Conservation (phyloP, 1,140 invertebrate species). For the Latrodectus geometricus region DNA sequence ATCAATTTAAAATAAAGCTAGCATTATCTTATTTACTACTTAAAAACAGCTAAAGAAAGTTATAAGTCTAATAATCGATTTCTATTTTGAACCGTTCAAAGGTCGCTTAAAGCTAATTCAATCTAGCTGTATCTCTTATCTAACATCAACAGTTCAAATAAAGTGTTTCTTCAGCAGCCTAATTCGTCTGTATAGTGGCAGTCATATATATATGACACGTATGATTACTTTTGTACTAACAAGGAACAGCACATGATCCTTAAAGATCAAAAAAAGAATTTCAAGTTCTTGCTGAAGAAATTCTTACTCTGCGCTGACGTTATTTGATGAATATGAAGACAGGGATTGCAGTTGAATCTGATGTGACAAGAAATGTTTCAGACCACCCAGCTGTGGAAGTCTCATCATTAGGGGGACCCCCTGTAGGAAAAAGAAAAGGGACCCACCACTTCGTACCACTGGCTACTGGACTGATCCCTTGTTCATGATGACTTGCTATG, state of each 20-base stretch:
- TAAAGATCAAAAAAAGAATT: constrained; percentile 11
- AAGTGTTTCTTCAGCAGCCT: neutral
- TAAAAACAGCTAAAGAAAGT: too few relatives aligned
- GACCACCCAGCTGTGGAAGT: constrained; percentile 56
- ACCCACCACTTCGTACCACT: constrained; percentile 35
- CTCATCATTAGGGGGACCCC: constrained; percentile 59
- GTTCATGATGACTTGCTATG: constrained; percentile 26
- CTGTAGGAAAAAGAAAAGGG: constrained; percentile 35
- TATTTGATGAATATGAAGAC: constrained; percentile 47
- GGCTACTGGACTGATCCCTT: constrained; percentile 31
- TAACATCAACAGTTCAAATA: too few relatives aligned
- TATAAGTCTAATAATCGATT: too few relatives aligned
- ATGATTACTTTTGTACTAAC: neutral
- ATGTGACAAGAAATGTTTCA: constrained; percentile 58
- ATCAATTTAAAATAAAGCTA: too few relatives aligned
- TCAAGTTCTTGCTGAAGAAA: constrained; percentile 9
- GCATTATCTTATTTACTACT: too few relatives aligned
- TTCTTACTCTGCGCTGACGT: constrained; percentile 40
- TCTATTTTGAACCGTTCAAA: too few relatives aligned
- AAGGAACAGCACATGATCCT: neutral
- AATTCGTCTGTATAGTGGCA: constrained; percentile 5
- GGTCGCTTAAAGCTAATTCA: too few relatives aligned
- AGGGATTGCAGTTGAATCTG: constrained; percentile 49
- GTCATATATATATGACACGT: constrained; percentile 16
- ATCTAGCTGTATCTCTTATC: too few relatives aligned